Evolutionary conservation across 1,140 invertebrate genomes (phyloP).

Genomic region (Zaprionus tsacasi): DNA sequence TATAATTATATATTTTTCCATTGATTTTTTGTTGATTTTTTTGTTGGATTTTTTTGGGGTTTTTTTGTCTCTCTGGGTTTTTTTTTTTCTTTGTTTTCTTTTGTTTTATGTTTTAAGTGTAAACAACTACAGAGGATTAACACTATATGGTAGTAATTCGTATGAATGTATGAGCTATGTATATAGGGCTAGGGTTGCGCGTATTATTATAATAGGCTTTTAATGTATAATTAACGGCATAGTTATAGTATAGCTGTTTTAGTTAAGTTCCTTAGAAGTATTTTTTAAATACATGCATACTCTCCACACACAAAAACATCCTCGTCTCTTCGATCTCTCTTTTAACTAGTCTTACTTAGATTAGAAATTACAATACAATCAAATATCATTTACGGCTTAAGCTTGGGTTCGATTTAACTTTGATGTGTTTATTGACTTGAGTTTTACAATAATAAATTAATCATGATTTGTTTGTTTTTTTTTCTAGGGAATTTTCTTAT

Average conservation of each 20-base stretch:
- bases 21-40: slow-evolving; percentile 55
- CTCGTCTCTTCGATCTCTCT: slow-evolving; percentile 6
- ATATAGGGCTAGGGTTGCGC: slow-evolving; percentile 37
- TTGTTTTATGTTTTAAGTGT: slow-evolving; percentile 68
- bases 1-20: slow-evolving; percentile 79
- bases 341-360: slow-evolving; percentile 61
- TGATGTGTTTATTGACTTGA: slow-evolving; percentile 71
- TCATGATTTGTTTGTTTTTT: slow-evolving; percentile 10
- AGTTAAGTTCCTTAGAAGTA: slow-evolving; percentile 58
- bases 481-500: slow-evolving; percentile 15
- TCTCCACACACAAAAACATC: neutral
- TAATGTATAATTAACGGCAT: slow-evolving; percentile 76
- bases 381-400: slow-evolving; percentile 58
- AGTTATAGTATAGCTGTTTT: slow-evolving; percentile 55
- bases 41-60: slow-evolving; percentile 40
- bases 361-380: slow-evolving; percentile 67
- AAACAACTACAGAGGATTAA: slow-evolving; percentile 81
- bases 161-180: slow-evolving; percentile 68
- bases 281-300: slow-evolving; percentile 67
- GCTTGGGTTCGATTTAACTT: slow-evolving; percentile 26
- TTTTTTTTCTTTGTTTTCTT: slow-evolving; percentile 44
- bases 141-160: slow-evolving; percentile 73
- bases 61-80: slow-evolving; percentile 28
- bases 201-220: slow-evolving; percentile 41
- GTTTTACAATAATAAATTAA: slow-evolving; percentile 65